phyloP scores from a whole-genome alignment of 2,888 invertebrate species.

The Caenorhabditis sp. region DNA sequence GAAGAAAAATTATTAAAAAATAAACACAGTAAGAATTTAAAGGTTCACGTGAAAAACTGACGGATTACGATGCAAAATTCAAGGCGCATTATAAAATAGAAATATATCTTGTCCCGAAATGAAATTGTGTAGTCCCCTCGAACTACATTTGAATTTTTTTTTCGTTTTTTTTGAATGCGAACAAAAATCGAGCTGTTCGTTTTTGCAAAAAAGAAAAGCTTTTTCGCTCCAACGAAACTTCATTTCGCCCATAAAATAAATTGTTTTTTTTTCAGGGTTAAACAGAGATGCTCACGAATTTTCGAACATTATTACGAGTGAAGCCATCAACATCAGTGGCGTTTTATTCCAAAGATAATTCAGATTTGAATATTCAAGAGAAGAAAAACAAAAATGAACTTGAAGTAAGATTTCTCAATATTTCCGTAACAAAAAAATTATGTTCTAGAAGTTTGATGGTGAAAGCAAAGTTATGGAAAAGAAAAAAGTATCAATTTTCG shows the following conservation, averaged over 20 bases:
- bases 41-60: not conserved
- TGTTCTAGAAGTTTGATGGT: slow-evolving; percentile 19
- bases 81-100: not conserved
- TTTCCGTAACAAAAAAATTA: not conserved
- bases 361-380: slow-evolving; percentile 5
- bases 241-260: not conserved
- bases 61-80: not conserved
- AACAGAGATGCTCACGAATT: slow-evolving; percentile 8
- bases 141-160: not conserved
- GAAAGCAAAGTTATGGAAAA: slow-evolving; percentile 38
- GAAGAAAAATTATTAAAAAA: not conserved
- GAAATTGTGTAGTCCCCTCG: slow-evolving; percentile 20
- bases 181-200: not conserved
- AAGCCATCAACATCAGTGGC: slow-evolving; percentile 7
- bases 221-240: not conserved
- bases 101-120: not conserved
- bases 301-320: not conserved
- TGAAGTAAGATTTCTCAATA: slow-evolving; percentile 11
- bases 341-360: slow-evolving; percentile 19
- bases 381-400: slow-evolving; percentile 16
- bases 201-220: not conserved
- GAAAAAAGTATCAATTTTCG: slow-evolving; percentile 40
- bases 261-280: slow-evolving; percentile 1
- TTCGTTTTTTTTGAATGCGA: not conserved
- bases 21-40: not conserved